Evolutionary conservation across 2,888 invertebrate genomes (phyloP).

Genomic region (Anoplius nigerrimus): DNA sequence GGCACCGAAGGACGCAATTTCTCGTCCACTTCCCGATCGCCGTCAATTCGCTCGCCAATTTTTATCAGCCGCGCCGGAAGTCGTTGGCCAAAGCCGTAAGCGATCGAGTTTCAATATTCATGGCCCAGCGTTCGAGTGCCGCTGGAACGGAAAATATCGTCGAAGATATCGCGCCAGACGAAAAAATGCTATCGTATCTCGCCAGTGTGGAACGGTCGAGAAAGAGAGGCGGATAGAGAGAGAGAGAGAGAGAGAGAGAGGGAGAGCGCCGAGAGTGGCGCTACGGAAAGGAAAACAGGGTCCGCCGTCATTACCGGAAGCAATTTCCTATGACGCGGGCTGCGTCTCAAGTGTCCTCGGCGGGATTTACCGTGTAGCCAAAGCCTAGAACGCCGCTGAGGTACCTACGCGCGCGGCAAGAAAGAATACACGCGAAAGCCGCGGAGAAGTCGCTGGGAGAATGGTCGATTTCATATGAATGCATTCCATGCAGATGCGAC

Average conservation of each 20-base stretch:
- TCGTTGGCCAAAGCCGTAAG: no score
- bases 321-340: slow-evolving; percentile 36
- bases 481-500: slow-evolving; percentile 57
- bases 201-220: background rate
- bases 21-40: no score
- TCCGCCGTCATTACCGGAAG: slow-evolving; percentile 34
- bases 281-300: background rate
- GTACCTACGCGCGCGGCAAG: background rate
- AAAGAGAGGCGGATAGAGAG: no score
- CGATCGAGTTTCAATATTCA: no score
- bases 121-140: no score
- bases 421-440: background rate
- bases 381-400: slow-evolving; percentile 5
- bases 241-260: slow-evolving; percentile 2
- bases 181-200: background rate
- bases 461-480: slow-evolving; percentile 63
- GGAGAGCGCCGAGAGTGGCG: slow-evolving; percentile 2
- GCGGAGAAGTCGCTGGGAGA: slow-evolving; percentile 32
- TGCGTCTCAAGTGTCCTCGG: slow-evolving; percentile 35
- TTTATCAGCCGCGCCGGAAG: no score
- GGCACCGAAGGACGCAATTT: no score
- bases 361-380: slow-evolving; percentile 28
- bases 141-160: no score
- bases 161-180: no score
- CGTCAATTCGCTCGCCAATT: no score